Evolutionary conservation across 2,888 invertebrate species (phyloP), one percentile per base, ranked within the genome.

Genomic region (Xanthia togata): DNA sequence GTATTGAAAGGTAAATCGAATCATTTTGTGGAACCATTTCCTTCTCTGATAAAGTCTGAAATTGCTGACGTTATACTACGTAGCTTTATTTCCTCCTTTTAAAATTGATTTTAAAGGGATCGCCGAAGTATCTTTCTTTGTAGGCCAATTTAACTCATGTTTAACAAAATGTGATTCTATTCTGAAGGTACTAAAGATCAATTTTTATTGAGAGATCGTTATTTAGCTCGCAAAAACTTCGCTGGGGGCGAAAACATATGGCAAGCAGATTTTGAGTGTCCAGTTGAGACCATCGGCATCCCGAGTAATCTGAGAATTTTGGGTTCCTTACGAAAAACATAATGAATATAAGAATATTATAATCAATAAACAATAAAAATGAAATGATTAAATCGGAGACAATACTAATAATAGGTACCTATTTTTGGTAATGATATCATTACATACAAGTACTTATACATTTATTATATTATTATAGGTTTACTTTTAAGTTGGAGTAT

Each of bases 221-320:
- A 87, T 85, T 87, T 75, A 81, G 77, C 73, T 26, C 72, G 86
- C 83, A 90, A 89, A 90, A 92, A 89, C 88, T 78, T 75, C 6
- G 88, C 89, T 82, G 85, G 87, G 84, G 88, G 89, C 84, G 63
- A 83, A 79, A 84, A 90, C 92, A 91, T 92, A 79, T 92, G 92
- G 89, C 79, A 57, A 80, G 71, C 89, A 87, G 79, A 80, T 53
- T 73, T 68, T 73, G 77, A 73, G 57, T 77, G 76, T 80, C 82
- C 74, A 35, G 70, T 79, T 35, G 50, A 44, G 70, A 60, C 64
- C 64, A 73, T 73, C 53, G 69, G 74, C 64, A 72, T 78, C 65
- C 67, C 75, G 60, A 79, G 64, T 62, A 50, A 70, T 72, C 38
- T 68, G 63, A 70, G 71, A 70, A n/a, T 57, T 72, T 78, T 38